Conservation (phyloP, 2,797 vertebrate species). For the Myotis planiceps region DNA sequence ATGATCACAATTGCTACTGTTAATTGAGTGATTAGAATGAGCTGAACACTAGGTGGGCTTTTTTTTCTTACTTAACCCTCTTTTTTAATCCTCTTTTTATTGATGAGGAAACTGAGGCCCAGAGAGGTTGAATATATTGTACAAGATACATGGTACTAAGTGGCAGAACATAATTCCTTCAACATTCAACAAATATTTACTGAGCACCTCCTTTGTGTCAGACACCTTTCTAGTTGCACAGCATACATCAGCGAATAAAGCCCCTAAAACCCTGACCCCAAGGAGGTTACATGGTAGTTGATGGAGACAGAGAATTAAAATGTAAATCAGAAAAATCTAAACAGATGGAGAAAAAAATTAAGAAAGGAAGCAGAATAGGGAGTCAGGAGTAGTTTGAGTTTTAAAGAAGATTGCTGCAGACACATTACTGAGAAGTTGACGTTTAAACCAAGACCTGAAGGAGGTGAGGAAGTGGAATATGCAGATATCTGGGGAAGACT, state of each 20-base stretch:
- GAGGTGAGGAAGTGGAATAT: neutral
- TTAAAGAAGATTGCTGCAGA: neutral
- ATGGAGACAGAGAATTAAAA: neutral
- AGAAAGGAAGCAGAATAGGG: neutral
- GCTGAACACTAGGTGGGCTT: neutral
- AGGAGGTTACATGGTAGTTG: neutral
- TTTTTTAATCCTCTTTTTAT: constrained; percentile 41
- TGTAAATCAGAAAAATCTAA: neutral
- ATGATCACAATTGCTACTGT: neutral
- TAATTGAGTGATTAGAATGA: constrained; percentile 30
- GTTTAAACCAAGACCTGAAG: neutral
- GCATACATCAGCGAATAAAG: neutral
- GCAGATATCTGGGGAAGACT: neutral
- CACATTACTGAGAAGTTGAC: neutral
- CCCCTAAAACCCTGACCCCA: neutral
- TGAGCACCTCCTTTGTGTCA: neutral
- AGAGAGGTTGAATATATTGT: neutral
- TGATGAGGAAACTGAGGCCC: constrained; percentile 39
- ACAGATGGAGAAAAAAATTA: neutral
- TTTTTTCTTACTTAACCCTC: neutral
- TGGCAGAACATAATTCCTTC: neutral
- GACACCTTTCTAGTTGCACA: neutral
- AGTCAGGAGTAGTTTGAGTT: neutral
- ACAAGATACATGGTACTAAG: neutral
- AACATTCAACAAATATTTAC: neutral